phyloP scores from a whole-genome alignment of 2,888 invertebrate species.

The Pristionchus mayeri region DNA sequence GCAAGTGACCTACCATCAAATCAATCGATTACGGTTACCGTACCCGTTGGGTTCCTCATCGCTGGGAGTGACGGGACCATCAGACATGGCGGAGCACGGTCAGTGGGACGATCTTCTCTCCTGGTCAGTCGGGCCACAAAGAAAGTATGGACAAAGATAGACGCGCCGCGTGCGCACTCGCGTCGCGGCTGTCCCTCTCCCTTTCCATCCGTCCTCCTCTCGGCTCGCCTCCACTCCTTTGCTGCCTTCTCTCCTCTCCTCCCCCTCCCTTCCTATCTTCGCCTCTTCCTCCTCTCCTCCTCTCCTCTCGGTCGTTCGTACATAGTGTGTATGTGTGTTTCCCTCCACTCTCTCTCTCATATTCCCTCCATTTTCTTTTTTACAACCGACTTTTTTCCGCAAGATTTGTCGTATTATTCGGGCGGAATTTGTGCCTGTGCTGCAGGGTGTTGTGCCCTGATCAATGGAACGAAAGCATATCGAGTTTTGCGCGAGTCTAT shows the following conservation, averaged over 20 bases:
- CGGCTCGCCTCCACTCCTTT: neutral
- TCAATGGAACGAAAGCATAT: neutral
- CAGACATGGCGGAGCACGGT: neutral
- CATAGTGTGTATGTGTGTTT: constrained; percentile 31
- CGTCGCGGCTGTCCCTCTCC: constrained; percentile 28
- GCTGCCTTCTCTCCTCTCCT: neutral
- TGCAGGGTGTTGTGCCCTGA: neutral
- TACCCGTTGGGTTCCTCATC: constrained; percentile 49
- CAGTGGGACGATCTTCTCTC: neutral
- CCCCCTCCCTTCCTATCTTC: neutral
- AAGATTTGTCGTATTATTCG: constrained; percentile 1
- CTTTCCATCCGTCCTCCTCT: neutral
- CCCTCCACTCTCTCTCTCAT: constrained; percentile 35
- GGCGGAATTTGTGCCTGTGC: no score
- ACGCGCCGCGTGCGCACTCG: neutral
- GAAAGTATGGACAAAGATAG: neutral
- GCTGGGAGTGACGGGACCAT: constrained; percentile 26
- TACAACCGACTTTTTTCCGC: constrained; percentile 4
- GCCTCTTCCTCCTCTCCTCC: neutral
- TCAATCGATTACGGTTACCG: neutral
- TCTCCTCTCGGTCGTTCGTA: constrained; percentile 43
- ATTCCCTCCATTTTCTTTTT: neutral
- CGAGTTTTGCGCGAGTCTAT: neutral
- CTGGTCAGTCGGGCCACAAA: constrained; percentile 3
- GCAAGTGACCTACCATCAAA: neutral